Percentiles rank a stretch among this genome's conserved stretches.
Conservation (phyloP, 2,797 vertebrate genomes). For the Sebastes oblongus region DNA sequence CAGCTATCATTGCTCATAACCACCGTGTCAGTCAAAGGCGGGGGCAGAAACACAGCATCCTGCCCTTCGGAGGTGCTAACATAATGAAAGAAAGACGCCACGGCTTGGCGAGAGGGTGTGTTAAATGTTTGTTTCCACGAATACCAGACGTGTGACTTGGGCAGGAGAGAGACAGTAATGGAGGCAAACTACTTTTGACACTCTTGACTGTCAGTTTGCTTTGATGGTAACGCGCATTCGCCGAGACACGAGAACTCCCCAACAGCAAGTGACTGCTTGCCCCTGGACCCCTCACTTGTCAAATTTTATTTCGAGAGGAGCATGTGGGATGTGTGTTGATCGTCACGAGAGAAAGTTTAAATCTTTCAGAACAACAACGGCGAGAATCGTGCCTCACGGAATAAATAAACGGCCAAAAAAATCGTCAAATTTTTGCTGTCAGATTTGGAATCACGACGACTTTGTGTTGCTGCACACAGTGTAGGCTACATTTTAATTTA, state of each 20-base stretch:
- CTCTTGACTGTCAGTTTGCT: slow-evolving; percentile 61
- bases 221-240: slow-evolving; percentile 50
- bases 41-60: slow-evolving; percentile 47
- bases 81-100: slow-evolving; percentile 58
- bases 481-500: not conserved
- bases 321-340: slow-evolving; percentile 34
- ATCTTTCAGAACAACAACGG: not conserved
- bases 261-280: slow-evolving; percentile 46
- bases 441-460: not conserved
- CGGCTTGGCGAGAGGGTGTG: slow-evolving; percentile 27
- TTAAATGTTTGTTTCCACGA: slow-evolving; percentile 66
- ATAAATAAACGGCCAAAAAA: not conserved
- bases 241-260: slow-evolving; percentile 19
- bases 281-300: slow-evolving; percentile 62
- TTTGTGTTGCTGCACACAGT: not conserved
- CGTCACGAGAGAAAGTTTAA: not conserved
- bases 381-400: not conserved
- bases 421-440: not conserved
- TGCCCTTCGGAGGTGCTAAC: slow-evolving; percentile 66
- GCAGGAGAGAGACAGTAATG: slow-evolving; percentile 40
- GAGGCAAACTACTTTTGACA: slow-evolving; percentile 73
- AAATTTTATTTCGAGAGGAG: slow-evolving; percentile 55
- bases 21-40: slow-evolving; percentile 74
- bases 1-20: slow-evolving; percentile 80
- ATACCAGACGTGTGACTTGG: slow-evolving; percentile 67